phyloP scores from a whole-genome alignment of 2,797 vertebrate species.

The Tokudaia tokunoshimensis region DNA sequence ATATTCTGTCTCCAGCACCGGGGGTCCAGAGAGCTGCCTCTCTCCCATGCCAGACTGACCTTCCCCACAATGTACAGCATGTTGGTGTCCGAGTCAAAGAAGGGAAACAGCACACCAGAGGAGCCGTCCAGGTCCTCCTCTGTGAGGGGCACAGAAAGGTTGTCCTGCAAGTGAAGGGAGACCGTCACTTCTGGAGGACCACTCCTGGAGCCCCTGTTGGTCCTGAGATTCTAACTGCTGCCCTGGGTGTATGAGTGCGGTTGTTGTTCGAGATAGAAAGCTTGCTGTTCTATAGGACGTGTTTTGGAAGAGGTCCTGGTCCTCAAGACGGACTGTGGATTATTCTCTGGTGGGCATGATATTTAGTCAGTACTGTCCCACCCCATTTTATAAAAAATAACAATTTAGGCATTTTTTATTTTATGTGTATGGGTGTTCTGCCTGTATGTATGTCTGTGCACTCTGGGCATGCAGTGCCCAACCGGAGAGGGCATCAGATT shows the following conservation, averaged over 20 bases:
- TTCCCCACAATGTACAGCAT: slow-evolving; percentile 97
- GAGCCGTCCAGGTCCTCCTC: slow-evolving; percentile 95
- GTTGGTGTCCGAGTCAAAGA: slow-evolving; percentile 94
- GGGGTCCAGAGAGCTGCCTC: neutral
- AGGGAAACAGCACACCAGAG: slow-evolving; percentile 94
- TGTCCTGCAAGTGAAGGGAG: slow-evolving; percentile 88
- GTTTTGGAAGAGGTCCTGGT: neutral
- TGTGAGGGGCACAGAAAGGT: slow-evolving; percentile 93
- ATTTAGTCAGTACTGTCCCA: neutral
- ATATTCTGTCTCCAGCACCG: neutral
- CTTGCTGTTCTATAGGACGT: neutral
- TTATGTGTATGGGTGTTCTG: neutral
- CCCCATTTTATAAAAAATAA: neutral
- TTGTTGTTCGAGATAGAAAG: neutral
- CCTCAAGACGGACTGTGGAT: neutral
- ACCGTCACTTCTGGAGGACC: slow-evolving; percentile 10
- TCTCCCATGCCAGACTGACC: slow-evolving; percentile 85
- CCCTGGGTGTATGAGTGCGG: neutral
- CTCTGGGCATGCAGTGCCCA: neutral
- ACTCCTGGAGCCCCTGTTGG: rapidly evolving
- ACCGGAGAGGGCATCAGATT: neutral
- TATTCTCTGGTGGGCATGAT: neutral
- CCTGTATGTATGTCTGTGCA: neutral
- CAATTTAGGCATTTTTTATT: neutral
- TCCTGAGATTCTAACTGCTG: neutral